Base-by-base conservation (phyloP, 2,113 vertebrate genomes). In the Psilopsiagon aymara region DNA sequence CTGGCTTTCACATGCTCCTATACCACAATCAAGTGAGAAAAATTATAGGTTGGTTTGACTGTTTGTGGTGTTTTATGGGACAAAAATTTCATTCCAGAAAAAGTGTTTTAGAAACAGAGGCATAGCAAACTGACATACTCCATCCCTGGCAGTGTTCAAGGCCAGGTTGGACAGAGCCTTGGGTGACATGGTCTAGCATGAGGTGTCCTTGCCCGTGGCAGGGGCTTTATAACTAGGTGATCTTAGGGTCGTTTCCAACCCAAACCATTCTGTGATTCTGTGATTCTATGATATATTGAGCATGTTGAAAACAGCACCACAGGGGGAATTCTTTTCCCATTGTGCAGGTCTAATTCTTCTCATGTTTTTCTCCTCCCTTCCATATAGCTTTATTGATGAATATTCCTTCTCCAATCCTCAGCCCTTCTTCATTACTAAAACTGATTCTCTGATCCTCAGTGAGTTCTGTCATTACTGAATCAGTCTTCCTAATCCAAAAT, bases 1-100 rank as follows among this genome's bases (percentile, higher is more conserved):
- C 88, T 93, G 95, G 66, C n/a, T 86, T 76, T 91, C 83, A 92
- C 47, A 79, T 93, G 57, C 75, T 93, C 25, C 60, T 52, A 16
- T 19, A 70, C 27, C 27, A 39, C 33, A 93, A 37, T 47, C 43
- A 62, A 6, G 9, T 33, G 57, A 31, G 53, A 89, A 37, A 94
- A 81, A 28, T 2, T 70, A 16, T 35, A 83, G 28, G 46, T 39
- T 90, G 10, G 21, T 78, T 75, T 64, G 33, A 27, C 71, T 47
- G 25, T 17, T 18, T 10, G 59, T 15, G 3, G 67, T 20, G 33
- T 44, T 46, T 53, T 9, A 39, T 35, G 46, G 39, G 67, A 90
- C n/a, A 82, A 90, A 79, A 93, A 0, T 6, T 51, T 5, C 68
- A 16, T 74, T 77, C 49, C 35, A 81, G n/a, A 53, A 84, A 64